Evolutionary conservation across 1,140 invertebrate genomes (phyloP).

Genomic region (Calosoma granatense): DNA sequence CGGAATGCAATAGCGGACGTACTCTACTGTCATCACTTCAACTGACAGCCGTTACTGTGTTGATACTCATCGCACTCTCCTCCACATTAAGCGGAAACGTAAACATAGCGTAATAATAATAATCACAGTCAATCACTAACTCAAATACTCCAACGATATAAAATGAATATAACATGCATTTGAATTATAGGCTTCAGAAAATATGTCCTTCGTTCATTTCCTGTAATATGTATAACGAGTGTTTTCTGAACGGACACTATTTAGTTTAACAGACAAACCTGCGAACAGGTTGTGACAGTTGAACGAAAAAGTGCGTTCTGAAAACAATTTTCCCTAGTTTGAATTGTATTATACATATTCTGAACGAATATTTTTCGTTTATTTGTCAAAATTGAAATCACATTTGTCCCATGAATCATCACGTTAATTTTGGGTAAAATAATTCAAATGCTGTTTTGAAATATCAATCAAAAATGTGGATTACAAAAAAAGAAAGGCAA

Average conservation of each 20-base stretch:
- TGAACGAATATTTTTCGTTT: too few species aligned
- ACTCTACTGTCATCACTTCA: neutral
- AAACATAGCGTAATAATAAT: neutral
- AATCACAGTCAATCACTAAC: too few species aligned
- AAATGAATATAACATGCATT: neutral
- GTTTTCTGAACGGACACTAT: neutral
- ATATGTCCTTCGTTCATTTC: too few species aligned
- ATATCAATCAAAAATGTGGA: conserved; percentile 3
- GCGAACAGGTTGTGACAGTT: too few species aligned
- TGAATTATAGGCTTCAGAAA: neutral
- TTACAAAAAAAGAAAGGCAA: neutral
- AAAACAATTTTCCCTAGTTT: too few species aligned
- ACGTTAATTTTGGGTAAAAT: too few species aligned
- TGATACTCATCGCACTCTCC: neutral
- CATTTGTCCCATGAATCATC: too few species aligned
- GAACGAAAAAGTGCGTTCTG: too few species aligned
- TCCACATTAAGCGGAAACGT: neutral
- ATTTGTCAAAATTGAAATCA: too few species aligned
- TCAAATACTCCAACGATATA: neutral
- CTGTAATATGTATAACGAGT: too few species aligned
- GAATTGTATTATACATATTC: too few species aligned
- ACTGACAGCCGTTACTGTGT: neutral
- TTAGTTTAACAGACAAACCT: too few species aligned
- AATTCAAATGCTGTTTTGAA: neutral
- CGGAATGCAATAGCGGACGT: conserved; percentile 51